Conservation (phyloP, 2,888 invertebrate species). For the Anorthoa munda region DNA sequence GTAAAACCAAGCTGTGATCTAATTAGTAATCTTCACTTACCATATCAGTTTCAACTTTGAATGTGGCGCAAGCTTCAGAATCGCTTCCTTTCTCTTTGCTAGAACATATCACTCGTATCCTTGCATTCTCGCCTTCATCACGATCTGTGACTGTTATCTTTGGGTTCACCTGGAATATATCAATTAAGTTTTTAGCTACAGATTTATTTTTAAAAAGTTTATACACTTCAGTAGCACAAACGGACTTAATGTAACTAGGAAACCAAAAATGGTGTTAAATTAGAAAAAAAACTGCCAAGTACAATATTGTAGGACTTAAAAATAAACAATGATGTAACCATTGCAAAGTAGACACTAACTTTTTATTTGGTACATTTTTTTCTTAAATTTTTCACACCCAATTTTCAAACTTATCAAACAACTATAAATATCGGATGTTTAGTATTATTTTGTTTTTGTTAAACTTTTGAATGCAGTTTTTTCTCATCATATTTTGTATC, state of each 20-base stretch:
- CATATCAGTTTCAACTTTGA: constrained; percentile 92
- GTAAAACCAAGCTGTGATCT: background rate
- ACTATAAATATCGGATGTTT: background rate
- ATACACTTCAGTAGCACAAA: too few species aligned
- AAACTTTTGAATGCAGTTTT: background rate
- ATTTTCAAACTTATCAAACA: background rate
- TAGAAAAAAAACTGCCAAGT: too few species aligned
- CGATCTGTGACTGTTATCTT: constrained; percentile 93
- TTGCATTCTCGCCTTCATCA: constrained; percentile 94
- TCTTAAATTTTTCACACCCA: background rate
- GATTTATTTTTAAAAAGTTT: too few species aligned
- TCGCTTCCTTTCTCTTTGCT: constrained; percentile 90
- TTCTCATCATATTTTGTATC: background rate
- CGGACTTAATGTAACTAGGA: too few species aligned
- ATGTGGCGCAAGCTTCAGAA: constrained; percentile 93
- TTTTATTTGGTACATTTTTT: background rate
- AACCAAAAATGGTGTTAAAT: too few species aligned
- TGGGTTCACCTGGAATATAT: constrained; percentile 83
- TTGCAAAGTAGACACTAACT: background rate
- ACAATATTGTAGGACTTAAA: too few species aligned
- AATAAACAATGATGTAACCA: background rate
- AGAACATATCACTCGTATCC: constrained; percentile 92
- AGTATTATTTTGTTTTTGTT: constrained; percentile 4
- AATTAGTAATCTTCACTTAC: constrained; percentile 74
- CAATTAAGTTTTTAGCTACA: background rate